Conservation (phyloP, 2,888 invertebrate genomes). For the Salpingus planirostris region DNA sequence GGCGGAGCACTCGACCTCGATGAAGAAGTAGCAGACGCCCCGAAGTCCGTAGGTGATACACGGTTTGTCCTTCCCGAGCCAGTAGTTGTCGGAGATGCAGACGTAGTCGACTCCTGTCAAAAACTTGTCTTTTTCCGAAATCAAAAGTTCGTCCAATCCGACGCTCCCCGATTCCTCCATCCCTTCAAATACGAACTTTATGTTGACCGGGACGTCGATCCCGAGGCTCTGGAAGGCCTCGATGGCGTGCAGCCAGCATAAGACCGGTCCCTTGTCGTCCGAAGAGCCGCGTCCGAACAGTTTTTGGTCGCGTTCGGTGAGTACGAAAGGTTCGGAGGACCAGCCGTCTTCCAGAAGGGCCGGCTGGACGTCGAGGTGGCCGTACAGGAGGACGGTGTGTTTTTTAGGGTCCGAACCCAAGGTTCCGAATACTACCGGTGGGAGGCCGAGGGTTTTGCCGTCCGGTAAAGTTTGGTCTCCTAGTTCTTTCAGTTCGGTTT, state of each 20-base stretch:
- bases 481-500: constrained; percentile 40
- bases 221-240: constrained; percentile 72
- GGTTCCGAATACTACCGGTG: constrained; percentile 74
- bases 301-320: constrained; percentile 82
- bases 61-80: constrained; percentile 94
- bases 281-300: constrained; percentile 81
- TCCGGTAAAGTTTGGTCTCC: constrained; percentile 66
- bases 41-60: constrained; percentile 95
- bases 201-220: constrained; percentile 55
- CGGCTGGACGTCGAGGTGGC: constrained; percentile 97
- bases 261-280: constrained; percentile 88
- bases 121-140: constrained; percentile 63
- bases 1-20: constrained; percentile 79
- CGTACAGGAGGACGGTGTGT: constrained; percentile 91
- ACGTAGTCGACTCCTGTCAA: constrained; percentile 82
- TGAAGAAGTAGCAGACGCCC: constrained; percentile 84
- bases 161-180: constrained; percentile 98
- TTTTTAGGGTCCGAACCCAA: constrained; percentile 77
- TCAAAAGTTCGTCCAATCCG: constrained; percentile 83
- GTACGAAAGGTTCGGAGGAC: constrained; percentile 88
- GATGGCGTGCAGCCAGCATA: constrained; percentile 92
- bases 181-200: constrained; percentile 91
- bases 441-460: constrained; percentile 66
- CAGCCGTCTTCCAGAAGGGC: constrained; percentile 90
- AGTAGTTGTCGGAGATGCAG: constrained; percentile 98